Base-by-base conservation (phyloP, 2,797 vertebrate genomes). In the Schizopygopsis pylzovi region DNA sequence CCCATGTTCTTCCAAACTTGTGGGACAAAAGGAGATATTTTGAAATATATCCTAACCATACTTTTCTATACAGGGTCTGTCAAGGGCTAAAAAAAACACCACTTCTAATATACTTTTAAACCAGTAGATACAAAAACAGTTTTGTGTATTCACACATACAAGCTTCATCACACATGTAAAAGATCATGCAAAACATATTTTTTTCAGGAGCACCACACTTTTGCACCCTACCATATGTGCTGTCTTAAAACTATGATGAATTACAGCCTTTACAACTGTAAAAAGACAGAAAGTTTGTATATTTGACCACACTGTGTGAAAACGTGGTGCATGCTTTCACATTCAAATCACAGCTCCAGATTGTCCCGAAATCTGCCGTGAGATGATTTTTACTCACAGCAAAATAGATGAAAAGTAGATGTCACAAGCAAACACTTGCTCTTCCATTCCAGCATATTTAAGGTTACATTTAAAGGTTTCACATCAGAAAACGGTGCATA, bases 231-330 rank as follows among this genome's bases (percentile, higher is more conserved):
- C 78, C 78, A 67, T 43, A 80, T 80, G 61, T 65, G 78, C 78
- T 7, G 18, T 65, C 10, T 47, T 80, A 65, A 80, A 80, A 65
- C 78, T 79, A 63, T 43, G 79, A 83, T 11, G 56, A 86, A 88
- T 84, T 84, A 84, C 45, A 81, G 52, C 63, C 70, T 84, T 85
- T 15, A 85, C 13, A 49, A 39, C 28, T 33, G 15, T 28, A 10
- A 43, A 43, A 43, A 43, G 25, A 10, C 56, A 59, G 6, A 61
- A 83, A 8, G n/a, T 76, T 82, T 88, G 68, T 79, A 72, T 80
- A 47, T 28, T 37, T 83, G 83, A 80, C 72, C 79, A 70, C 61
- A 63, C 22, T 43, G 33, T 43, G 43, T 20, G 54, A 79, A 79
- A 79, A 41, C 2, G 15, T 63, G n/a, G 22, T 11, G 71, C 37